Evolutionary conservation across 2,113 vertebrate species (phyloP).

Genomic region (Malaclemys terrapin): DNA sequence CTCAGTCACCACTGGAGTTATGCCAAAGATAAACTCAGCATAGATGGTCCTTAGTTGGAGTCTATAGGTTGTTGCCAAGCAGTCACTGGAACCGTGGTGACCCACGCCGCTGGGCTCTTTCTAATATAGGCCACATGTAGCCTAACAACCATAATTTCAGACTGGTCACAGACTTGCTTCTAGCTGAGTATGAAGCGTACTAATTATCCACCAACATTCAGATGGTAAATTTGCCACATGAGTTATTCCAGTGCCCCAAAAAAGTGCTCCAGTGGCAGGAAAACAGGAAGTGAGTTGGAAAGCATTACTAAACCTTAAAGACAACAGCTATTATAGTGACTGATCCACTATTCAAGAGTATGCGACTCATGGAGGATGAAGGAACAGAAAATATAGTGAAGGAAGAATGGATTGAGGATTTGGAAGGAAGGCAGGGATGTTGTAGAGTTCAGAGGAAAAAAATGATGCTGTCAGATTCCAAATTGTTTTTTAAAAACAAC

Average conservation of each 20-base stretch:
- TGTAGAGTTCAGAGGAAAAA: constrained; percentile 32
- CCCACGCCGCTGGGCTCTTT: too few relatives aligned
- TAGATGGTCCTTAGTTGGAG: too few relatives aligned
- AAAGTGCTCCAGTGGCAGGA: constrained; percentile 41
- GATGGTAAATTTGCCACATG: constrained; percentile 37
- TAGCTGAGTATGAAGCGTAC: neutral
- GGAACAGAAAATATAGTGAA: constrained; percentile 18
- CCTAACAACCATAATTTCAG: constrained; percentile 13
- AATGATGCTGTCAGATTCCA: neutral
- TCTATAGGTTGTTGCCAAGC: too few relatives aligned
- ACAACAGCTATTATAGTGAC: constrained; percentile 53
- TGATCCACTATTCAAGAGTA: constrained; percentile 34
- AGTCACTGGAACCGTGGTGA: too few relatives aligned
- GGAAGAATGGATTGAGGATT: neutral
- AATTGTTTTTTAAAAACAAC: accelerated
- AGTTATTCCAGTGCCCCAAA: constrained; percentile 7
- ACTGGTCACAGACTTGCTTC: constrained; percentile 5
- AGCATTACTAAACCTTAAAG: constrained; percentile 51
- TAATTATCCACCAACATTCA: constrained; percentile 38
- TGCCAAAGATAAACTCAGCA: too few relatives aligned
- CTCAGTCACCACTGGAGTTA: neutral
- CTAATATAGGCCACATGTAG: neutral
- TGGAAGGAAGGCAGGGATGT: neutral
- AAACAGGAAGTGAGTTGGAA: constrained; percentile 44
- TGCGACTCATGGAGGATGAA: constrained; percentile 19